Evolutionary conservation across 2,797 vertebrate genomes (phyloP).

Genomic region (Pipistrellus pipistrellus): DNA sequence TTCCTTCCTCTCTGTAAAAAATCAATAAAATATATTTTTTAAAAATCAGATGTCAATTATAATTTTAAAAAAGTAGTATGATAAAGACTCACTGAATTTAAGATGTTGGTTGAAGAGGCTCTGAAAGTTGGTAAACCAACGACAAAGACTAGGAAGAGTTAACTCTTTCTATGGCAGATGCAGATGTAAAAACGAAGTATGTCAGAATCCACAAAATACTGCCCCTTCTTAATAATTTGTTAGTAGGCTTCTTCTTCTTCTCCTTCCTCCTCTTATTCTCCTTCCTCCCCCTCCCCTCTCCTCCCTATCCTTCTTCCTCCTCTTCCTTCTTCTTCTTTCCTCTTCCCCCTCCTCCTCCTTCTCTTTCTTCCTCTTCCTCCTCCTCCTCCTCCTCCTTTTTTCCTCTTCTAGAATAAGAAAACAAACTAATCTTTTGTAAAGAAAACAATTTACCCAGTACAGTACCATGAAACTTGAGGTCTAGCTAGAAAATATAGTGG

Average conservation of each 20-base stretch:
- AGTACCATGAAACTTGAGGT: neutral
- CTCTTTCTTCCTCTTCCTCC: fast-evolving
- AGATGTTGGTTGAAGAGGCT: neutral
- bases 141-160: neutral
- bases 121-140: neutral
- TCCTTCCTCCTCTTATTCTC: neutral
- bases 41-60: neutral
- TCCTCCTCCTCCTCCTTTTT: neutral
- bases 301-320: neutral
- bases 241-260: neutral
- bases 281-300: neutral
- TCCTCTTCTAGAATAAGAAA: neutral
- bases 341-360: no score
- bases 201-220: neutral
- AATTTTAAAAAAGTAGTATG: neutral
- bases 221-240: neutral
- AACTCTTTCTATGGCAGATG: neutral
- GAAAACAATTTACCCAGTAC: neutral
- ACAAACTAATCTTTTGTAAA: slow-evolving; percentile 12
- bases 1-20: no score
- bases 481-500: neutral
- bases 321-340: neutral
- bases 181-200: neutral
- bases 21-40: no score
- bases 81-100: neutral